Base-by-base conservation (phyloP, 2,797 vertebrate genomes). In the Peromyscus aztecus region DNA sequence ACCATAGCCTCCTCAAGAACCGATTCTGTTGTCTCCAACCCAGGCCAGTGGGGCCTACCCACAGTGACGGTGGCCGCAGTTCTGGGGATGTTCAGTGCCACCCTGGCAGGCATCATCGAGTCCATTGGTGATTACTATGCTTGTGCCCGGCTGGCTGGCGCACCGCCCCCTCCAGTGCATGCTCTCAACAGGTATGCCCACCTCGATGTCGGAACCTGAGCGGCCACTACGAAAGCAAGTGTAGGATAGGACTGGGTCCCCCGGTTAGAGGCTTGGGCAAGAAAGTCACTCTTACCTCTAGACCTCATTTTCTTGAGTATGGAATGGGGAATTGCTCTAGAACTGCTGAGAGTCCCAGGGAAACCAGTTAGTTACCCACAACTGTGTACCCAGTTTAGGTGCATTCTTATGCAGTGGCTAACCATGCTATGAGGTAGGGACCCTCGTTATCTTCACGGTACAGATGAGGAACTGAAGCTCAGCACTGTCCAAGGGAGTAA, bases 121-220 rank as follows among this genome's bases (percentile, higher is more conserved):
- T 99, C 99, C 11, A 99, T 99, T 0, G 99, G 99, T 24, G 99
- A 99, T 98, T 99, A 99, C 96, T 99, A 99, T 9, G 99, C 99
- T 23, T 99, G 99, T 9, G 99, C 99, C 52, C 99, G 99, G 75
- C 99, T 99, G 94, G 99, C 99, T 0, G 99, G 99, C 63, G 99
- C 99, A 3, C 98, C 99, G 0, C 98, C 99, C 0, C 99, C 99
- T 96, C 99, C 99, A 0, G 98, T 99, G 76, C 99, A 99, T 0
- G 99, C 99, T 90, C 99, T 99, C 97, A 99, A 99, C 98, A 99
- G 99, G 99, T 99, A 98, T 0, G 88, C 59, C 89, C 31, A 27
- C 40, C 59, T 34, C 63, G 5, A 0, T 14, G 21, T 65, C 34
- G 17, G 82, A 65, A 43, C 17, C 52, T 17, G 63, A 80, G 57